phyloP scores from a whole-genome alignment of 1,140 invertebrate genomes.

The Leptopilina boulardi region DNA sequence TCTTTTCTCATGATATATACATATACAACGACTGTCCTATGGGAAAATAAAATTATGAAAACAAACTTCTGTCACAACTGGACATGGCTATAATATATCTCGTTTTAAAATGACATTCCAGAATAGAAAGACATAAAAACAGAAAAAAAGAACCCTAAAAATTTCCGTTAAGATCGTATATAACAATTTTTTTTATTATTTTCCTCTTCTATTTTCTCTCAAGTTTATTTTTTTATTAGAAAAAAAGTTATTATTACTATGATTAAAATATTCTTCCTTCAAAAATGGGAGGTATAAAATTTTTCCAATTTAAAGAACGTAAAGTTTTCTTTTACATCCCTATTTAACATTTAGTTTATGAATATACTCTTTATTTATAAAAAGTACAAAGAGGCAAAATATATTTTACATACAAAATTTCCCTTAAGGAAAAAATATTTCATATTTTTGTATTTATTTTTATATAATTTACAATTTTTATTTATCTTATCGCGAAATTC shows the following conservation, averaged over 20 bases:
- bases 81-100: background rate
- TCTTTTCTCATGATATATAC: background rate
- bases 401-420: background rate
- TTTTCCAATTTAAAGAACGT: constrained; percentile 9
- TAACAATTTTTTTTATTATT: background rate
- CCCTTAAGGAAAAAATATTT: too few relatives aligned
- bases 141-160: background rate
- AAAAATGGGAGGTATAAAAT: background rate
- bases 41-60: background rate
- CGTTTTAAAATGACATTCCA: background rate
- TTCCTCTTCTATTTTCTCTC: background rate
- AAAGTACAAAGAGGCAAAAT: background rate
- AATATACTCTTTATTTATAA: background rate
- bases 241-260: background rate
- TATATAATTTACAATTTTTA: too few relatives aligned
- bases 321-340: background rate
- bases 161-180: background rate
- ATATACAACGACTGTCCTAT: background rate
- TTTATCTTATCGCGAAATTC: too few relatives aligned
- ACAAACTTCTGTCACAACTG: background rate
- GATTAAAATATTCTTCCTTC: background rate
- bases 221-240: background rate
- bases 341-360: background rate
- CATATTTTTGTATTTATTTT: too few relatives aligned
- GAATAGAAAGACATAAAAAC: background rate